phyloP scores from a whole-genome alignment of 2,797 vertebrate genomes.

The Numenius phaeopus region DNA sequence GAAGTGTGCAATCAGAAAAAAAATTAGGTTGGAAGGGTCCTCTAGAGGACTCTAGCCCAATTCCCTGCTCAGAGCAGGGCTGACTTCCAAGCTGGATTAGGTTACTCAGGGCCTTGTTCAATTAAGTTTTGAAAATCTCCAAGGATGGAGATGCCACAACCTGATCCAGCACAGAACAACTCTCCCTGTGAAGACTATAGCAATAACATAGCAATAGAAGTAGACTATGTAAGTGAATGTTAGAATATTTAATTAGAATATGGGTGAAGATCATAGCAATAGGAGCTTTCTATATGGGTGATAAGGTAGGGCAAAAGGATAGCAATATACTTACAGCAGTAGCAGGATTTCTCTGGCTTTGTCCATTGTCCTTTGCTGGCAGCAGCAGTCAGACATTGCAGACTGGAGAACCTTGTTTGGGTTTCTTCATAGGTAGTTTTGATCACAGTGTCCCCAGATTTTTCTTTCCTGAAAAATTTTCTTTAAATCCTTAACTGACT shows the following conservation, averaged over 20 bases:
- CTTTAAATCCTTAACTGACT: background rate
- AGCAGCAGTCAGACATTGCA: background rate
- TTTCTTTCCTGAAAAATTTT: background rate
- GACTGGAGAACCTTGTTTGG: background rate
- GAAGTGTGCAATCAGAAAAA: conserved; percentile 13
- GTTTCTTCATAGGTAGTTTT: background rate
- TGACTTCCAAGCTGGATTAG: conserved; percentile 55
- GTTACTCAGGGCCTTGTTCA: conserved; percentile 68
- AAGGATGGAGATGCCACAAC: conserved; percentile 50
- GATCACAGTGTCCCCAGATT: background rate
- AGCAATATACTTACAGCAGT: background rate
- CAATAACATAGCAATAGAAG: background rate
- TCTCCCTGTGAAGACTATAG: conserved; percentile 8
- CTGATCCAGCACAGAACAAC: background rate
- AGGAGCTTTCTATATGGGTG: background rate
- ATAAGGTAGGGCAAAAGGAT: background rate
- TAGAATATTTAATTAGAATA: conserved; percentile 33
- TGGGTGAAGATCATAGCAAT: conserved; percentile 3
- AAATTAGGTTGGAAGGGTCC: conserved; percentile 62
- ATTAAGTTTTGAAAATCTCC: conserved; percentile 68
- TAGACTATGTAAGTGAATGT: background rate
- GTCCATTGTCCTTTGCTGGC: background rate
- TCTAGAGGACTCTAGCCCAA: conserved; percentile 56
- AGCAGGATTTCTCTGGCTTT: background rate
- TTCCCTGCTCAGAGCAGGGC: conserved; percentile 36